Evolutionary conservation across 2,113 vertebrate species (phyloP).

Genomic region (Jaculus jaculus): DNA sequence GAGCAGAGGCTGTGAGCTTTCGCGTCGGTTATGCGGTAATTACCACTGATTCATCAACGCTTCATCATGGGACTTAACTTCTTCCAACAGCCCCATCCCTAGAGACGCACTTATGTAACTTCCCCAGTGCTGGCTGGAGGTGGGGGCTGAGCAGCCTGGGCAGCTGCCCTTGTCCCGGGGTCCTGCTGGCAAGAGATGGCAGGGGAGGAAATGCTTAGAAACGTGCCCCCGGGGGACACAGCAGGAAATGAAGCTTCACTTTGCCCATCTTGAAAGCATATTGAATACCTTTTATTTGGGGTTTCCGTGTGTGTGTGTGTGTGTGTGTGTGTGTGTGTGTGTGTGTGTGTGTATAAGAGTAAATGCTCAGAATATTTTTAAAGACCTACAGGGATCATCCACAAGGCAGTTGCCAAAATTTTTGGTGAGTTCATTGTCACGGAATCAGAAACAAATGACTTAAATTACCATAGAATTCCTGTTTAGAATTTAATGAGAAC

Average conservation of each 20-base stretch:
- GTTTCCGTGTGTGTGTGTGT: neutral
- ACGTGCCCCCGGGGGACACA: rapidly evolving
- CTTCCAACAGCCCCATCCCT: neutral
- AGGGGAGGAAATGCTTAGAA: rapidly evolving
- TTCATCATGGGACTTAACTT: neutral
- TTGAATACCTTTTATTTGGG: rapidly evolving
- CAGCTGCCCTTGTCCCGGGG: rapidly evolving
- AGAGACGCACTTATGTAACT: rapidly evolving
- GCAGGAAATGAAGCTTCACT: rapidly evolving
- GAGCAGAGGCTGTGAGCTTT: neutral
- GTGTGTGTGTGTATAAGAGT: neutral
- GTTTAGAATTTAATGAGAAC: neutral
- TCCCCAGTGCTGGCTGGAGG: rapidly evolving
- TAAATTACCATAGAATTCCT: neutral
- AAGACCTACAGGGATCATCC: neutral
- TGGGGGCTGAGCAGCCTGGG: rapidly evolving
- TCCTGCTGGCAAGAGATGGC: rapidly evolving
- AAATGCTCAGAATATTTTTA: neutral
- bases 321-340: neutral
- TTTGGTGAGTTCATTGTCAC: conserved; percentile 21
- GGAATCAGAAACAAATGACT: conserved; percentile 44
- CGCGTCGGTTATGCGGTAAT: neutral
- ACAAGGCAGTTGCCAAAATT: neutral
- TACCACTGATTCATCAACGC: neutral
- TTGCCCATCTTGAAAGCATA: neutral